Evolutionary conservation across 2,113 vertebrate genomes (phyloP), one percentile per base, ranked within the genome.

Genomic region (Notiomystis cincta): DNA sequence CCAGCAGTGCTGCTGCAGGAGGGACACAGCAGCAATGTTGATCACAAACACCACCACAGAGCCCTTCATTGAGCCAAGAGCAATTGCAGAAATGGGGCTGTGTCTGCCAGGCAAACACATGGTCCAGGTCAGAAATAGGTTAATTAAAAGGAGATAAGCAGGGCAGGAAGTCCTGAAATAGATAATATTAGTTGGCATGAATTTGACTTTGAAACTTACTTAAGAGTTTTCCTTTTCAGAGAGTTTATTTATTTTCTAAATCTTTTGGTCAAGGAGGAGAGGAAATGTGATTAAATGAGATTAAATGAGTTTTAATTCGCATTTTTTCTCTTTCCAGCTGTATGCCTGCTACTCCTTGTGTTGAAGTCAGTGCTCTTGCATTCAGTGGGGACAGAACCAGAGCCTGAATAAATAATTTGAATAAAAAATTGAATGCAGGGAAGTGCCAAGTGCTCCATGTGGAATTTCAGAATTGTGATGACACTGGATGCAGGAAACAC

Each of bases 91-190:
- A 67, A 58, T 75, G 40, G 45, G 82, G 40, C 84, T 94, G 37
- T 67, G 71, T 92, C 54, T 91, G 35, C 88, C 65, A 84, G 80
- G 62, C 60, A 92, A 80, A 91, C 58, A 69, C 66, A 87, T 2
- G 17, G 80, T 64, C 64, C 82, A 85, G 94, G 92, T 92, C 84
- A 97, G 81, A 96, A 95, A 48, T 61, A 95, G 75, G 75, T 95
- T 97, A 96, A 95, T 93, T 95, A 95, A 95, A 94, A 78, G 77
- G 72, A 90, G 83, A 94, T 96, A 95, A 90, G 38, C 60, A 77
- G 89, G 78, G 22, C 54, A 91, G 81, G 82, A 72, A 94, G 75
- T 91, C 92, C 71, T 94, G 87, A 90, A 96, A 96, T 61, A 93
- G 65, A 91, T 91, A 81, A 66, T 69, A 81, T 53, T 91, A 62